A percentile compares a stretch with the other conserved stretches of the same genome.
Evolutionary conservation across 2,113 vertebrate genomes (phyloP).

Genomic region (Lepidiolamprologus cunningtoni): DNA sequence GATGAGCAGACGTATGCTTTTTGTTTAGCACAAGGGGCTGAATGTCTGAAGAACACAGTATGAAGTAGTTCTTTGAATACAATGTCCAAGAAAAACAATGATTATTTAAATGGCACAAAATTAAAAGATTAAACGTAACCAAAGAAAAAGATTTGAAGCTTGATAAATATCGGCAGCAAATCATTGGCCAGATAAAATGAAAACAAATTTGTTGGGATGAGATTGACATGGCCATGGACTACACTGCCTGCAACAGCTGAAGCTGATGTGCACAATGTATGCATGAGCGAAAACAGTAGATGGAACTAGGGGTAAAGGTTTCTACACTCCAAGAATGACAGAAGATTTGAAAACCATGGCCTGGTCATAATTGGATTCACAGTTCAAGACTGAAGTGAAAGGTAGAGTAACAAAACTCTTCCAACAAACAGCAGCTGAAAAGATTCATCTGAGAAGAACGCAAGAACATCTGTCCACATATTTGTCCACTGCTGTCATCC

Average conservation of each 20-base stretch:
- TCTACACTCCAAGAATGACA: not conserved
- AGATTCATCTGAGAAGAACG: not conserved
- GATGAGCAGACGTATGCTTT: not conserved
- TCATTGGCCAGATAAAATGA: not conserved
- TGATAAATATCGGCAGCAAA: not conserved
- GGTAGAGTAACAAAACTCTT: not conserved
- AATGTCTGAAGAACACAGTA: not conserved
- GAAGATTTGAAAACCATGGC: not conserved
- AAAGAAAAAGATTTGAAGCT: not conserved
- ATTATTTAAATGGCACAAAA: not conserved
- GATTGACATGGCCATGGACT: not conserved
- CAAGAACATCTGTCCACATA: not conserved
- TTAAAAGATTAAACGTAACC: not conserved
- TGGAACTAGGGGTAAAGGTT: not conserved
- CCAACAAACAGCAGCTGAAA: not conserved
- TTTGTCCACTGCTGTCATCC: not conserved
- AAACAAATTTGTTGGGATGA: not conserved
- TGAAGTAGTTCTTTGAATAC: not conserved
- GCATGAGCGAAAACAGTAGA: not conserved
- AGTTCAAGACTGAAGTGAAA: not conserved
- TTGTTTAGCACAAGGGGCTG: not conserved
- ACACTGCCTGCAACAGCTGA: not conserved
- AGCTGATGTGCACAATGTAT: not conserved
- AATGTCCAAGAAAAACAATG: not conserved
- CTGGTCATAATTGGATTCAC: not conserved